Conservation (phyloP, 30 jellyfish, hydroid and myxozoan genomes). For the Sanderia malayensis region DNA sequence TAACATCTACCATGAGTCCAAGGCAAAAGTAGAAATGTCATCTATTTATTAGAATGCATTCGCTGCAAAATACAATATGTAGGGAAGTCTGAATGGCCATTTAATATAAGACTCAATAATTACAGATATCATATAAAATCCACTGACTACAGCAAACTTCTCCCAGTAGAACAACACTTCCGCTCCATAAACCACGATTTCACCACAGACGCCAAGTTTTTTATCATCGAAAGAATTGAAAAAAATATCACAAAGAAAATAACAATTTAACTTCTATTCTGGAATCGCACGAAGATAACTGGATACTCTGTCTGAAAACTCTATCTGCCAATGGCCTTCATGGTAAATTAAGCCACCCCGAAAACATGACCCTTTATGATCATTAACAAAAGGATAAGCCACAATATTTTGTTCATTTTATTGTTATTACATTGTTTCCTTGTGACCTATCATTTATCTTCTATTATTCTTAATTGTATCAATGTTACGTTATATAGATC, state of each 20-base stretch:
- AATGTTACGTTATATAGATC: neutral
- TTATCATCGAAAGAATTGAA: neutral
- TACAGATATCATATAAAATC: neutral
- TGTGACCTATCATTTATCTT: too few species aligned
- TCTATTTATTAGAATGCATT: neutral
- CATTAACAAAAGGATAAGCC: neutral
- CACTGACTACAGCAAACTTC: neutral
- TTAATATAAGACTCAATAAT: neutral
- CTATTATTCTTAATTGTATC: neutral
- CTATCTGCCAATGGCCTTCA: neutral
- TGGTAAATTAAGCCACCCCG: neutral
- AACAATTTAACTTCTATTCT: neutral
- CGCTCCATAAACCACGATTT: neutral
- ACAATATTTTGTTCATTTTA: neutral
- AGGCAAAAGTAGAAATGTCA: neutral
- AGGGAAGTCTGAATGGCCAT: neutral
- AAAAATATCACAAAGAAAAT: neutral
- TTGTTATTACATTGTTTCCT: too few species aligned
- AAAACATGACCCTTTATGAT: neutral
- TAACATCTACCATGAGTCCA: neutral
- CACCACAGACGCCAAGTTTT: neutral
- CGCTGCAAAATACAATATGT: neutral
- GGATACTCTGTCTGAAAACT: constrained; percentile 1
- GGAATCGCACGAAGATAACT: constrained; percentile 4
- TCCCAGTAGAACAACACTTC: neutral